Evolutionary conservation across 1,140 invertebrate genomes (phyloP), one percentile per base, ranked within the genome.

Genomic region (Caenorhabditis brenneri): DNA sequence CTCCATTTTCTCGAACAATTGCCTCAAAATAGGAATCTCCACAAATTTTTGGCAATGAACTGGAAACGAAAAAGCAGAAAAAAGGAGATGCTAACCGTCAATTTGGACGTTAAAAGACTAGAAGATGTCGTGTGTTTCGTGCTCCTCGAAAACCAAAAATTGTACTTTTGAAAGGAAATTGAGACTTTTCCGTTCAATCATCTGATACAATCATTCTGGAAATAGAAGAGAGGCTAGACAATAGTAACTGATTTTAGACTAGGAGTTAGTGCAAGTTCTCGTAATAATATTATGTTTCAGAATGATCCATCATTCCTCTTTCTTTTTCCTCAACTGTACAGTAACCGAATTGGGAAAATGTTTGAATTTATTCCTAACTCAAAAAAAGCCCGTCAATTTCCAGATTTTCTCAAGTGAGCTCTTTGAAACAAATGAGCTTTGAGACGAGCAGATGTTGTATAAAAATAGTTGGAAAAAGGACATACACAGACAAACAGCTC

Each of bases 161-260:
- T 74, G 65, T 42, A 74, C 33, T 74, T 46, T 42, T 10, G 10
- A 42, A 42, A 74, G 65, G 65, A 74, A 74, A 74, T 74, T 74
- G 36, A 24, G 29, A 74, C 33, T 9, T 74, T 74, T 42, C 16
- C 10, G 9, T 39, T n/a, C n/a, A 74, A 74, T 74, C 33, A 46
- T 42, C 12, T 42, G 33, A 74, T 42, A 24, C 3, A 31, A 42
- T 74, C 6, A 58, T 58, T 58, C 24, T 58, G 53, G 27, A 58
- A n/a, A n/a, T n/a, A n/a, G n/a, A n/a, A n/a, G n/a, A n/a, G n/a
- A n/a, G n/a, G n/a, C n/a, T n/a, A n/a, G n/a, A n/a, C n/a, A n/a
- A n/a, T n/a, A n/a, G n/a, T n/a, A n/a, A n/a, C n/a, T n/a, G n/a
- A n/a, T n/a, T n/a, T n/a, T n/a, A n/a, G n/a, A n/a, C n/a, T n/a